Percentiles rank a stretch among this genome's conserved stretches.
Conservation (phyloP, 2,888 invertebrate genomes). For the Sabatieria punctata region DNA sequence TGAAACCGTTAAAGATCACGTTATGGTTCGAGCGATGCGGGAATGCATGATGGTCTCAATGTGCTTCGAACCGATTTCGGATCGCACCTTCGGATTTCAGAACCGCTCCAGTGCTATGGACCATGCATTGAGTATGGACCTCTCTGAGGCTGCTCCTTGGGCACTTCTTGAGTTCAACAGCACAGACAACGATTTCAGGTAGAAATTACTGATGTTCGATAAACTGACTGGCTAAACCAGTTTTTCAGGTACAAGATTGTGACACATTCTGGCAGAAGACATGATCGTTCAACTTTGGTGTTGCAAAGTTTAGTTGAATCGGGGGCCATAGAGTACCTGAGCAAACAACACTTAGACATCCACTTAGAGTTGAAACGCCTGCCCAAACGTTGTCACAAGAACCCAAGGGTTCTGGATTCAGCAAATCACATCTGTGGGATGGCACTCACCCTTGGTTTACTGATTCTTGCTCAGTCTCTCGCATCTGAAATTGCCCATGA, state of each 20-base stretch:
- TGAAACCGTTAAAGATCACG: no score
- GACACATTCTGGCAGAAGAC: neutral
- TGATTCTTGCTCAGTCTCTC: neutral
- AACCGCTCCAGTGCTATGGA: neutral
- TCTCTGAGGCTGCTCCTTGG: neutral
- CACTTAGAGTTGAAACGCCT: neutral
- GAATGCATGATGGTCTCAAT: no score
- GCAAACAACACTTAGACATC: neutral
- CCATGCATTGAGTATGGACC: neutral
- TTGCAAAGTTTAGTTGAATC: neutral
- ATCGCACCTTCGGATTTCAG: neutral
- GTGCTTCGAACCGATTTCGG: neutral
- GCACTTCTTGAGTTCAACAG: neutral
- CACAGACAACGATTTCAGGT: neutral
- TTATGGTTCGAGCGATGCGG: no score
- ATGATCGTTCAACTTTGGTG: neutral
- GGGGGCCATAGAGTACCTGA: no score
- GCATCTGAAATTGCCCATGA: constrained; percentile 5
- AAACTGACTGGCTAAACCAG: no score
- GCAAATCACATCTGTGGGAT: neutral
- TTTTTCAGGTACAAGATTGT: neutral
- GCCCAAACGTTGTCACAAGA: constrained; percentile 4
- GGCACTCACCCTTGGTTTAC: neutral
- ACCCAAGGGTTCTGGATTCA: neutral
- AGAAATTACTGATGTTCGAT: no score